Base-by-base conservation (phyloP, 2,888 invertebrate genomes). In the Buathra laborator region DNA sequence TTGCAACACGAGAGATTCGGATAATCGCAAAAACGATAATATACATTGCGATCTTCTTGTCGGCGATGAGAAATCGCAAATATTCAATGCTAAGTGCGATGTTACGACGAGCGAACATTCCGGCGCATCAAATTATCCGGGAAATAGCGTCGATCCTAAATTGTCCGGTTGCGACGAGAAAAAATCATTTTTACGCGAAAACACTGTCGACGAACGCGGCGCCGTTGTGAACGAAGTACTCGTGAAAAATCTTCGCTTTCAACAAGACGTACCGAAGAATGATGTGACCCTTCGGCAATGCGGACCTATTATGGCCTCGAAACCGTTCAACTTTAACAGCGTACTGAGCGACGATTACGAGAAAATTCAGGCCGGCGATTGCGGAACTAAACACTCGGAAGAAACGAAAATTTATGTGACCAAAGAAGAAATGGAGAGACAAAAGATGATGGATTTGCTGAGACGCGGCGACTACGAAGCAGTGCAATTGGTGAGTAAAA, bases 381-480 rank as follows among this genome's bases (percentile, higher is more conserved):
- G 85, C 53, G 87, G 79, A 46, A 86, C 89, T 37, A 79, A 82
- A 14, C 86, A 85, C 62, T 81, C 83, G 4, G 87, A 89, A 68
- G 89, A 88, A 72, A 88, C 67, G 64, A 90, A 92, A 86, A 87
- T 92, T 56, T 90, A 91, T 83, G 89, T 89, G 84, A 91, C 91
- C 85, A 92, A 90, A 87, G 92, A 92, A 70, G 91, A 92, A 74
- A 90, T 90, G 89, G 92, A 92, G 87, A 88, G 90, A 10, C 90
- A 89, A 77, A 91, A 89, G 86, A 81, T 92, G 85, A 90, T 92
- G 88, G 91, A 92, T 64, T 80, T 92, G 83, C 87, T 92, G 43
- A 89, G 86, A 76, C 90, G 88, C 19, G 87, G 90, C 7, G 92
- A 92, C 80, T 91, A 90, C 87, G 90, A 91, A 46, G 86, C 88